phyloP scores from a whole-genome alignment of 2,888 invertebrate species.

The Mamestra brassicae region DNA sequence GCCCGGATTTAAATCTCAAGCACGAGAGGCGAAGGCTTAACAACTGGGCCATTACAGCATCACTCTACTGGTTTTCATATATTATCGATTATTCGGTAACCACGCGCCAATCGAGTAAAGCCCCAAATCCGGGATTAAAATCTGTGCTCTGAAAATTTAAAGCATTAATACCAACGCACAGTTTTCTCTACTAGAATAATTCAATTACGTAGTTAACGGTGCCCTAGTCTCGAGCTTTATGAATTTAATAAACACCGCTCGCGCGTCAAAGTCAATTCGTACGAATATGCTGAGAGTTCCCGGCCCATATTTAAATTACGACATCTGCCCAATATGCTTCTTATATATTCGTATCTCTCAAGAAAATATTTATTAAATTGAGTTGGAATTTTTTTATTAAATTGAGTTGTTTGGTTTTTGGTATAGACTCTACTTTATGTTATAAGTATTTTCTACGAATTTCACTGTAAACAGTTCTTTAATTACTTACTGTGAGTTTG shows the following conservation, averaged over 20 bases:
- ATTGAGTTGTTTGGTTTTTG: conserved; percentile 11
- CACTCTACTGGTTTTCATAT: not conserved
- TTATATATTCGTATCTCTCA: conserved; percentile 11
- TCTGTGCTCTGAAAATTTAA: conserved; percentile 13
- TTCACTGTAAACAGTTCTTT: conserved; percentile 11
- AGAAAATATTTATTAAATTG: conserved; percentile 23
- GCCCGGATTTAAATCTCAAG: not conserved
- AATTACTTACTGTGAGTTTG: conserved; percentile 13
- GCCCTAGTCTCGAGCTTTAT: conserved; percentile 45
- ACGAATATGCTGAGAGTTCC: conserved; percentile 29
- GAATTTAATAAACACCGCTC: conserved; percentile 60
- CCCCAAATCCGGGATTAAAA: conserved; percentile 28
- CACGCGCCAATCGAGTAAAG: conserved; percentile 23
- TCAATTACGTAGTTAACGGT: conserved; percentile 53
- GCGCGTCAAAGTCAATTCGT: conserved; percentile 50
- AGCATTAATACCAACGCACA: conserved; percentile 28
- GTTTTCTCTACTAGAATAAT: conserved; percentile 52
- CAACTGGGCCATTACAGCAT: not conserved
- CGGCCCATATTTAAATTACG: conserved; percentile 39
- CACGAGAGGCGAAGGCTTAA: not conserved
- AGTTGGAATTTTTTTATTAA: conserved; percentile 17
- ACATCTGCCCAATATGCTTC: conserved; percentile 38
- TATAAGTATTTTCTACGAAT: conserved; percentile 5
- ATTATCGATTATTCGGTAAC: conserved; percentile 25
- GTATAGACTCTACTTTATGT: not conserved